A percentile compares a stretch with the other conserved stretches of the same genome.
Conservation (phyloP, 2,797 vertebrate species). For the Smutsia gigantea region DNA sequence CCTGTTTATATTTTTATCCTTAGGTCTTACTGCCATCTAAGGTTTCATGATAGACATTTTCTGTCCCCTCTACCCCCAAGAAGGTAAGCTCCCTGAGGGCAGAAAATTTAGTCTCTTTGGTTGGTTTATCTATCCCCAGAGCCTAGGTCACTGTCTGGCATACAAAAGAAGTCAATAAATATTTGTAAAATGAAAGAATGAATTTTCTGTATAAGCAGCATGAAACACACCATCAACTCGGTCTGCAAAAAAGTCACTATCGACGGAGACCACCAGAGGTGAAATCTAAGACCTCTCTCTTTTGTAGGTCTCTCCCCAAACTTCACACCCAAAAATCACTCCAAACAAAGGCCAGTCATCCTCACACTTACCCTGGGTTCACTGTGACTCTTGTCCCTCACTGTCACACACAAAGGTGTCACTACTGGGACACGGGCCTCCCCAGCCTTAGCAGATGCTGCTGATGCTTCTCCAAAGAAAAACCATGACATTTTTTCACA, state of each 20-base stretch:
- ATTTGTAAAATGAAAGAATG: slow-evolving; percentile 32
- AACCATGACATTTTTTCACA: slow-evolving; percentile 23
- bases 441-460: background rate
- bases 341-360: background rate
- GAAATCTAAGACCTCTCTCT: background rate
- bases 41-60: background rate
- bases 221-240: slow-evolving; percentile 22
- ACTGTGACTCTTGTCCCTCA: background rate
- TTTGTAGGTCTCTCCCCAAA: background rate
- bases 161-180: slow-evolving; percentile 1
- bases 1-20: background rate
- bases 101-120: background rate
- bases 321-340: background rate
- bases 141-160: background rate
- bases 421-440: background rate
- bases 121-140: background rate
- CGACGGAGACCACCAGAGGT: background rate
- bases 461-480: slow-evolving; percentile 34
- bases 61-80: background rate
- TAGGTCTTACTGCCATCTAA: background rate
- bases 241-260: background rate
- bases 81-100: background rate
- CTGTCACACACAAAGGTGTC: background rate
- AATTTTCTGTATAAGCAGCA: background rate
- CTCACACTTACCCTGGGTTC: background rate